A percentile compares a stretch with the other conserved stretches of the same genome.
Evolutionary conservation across 2,888 invertebrate species (phyloP).

Genomic region (Dicyrtomina minuta): DNA sequence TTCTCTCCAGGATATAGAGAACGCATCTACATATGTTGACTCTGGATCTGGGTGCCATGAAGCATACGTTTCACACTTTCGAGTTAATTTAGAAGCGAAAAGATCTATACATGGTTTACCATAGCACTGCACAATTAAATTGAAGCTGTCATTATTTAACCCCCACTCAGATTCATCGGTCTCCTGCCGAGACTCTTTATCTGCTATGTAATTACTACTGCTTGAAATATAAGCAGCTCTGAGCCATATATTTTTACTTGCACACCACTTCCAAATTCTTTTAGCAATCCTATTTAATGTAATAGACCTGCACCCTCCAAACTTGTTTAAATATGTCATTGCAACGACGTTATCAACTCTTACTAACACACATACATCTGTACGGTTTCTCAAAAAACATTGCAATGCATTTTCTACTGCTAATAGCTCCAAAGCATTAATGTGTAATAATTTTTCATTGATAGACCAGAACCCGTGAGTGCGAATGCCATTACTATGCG

Average conservation of each 20-base stretch:
- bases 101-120: conserved; percentile 2
- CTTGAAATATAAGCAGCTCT: conserved; percentile 21
- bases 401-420: conserved; percentile 23
- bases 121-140: background rate
- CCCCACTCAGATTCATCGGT: conserved; percentile 4
- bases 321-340: no score
- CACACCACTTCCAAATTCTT: conserved; percentile 34
- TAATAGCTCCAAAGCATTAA: conserved; percentile 24
- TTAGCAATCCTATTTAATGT: conserved; percentile 11
- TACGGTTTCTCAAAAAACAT: background rate
- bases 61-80: background rate
- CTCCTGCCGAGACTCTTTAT: background rate
- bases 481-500: background rate
- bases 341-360: conserved; percentile 35
- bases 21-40: conserved; percentile 6
- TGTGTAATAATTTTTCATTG: background rate
- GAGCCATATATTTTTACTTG: conserved; percentile 14
- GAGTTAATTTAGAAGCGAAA: background rate
- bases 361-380: background rate
- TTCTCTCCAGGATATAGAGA: background rate
- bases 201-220: conserved; percentile 6
- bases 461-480: conserved; percentile 20
- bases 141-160: background rate
- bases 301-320: conserved; percentile 9
- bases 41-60: conserved; percentile 15